These are phyloP conservation scores for Molorchus minor DNA, from an alignment of 2,888 invertebrate species.

Conservation along the genomic window DNA sequence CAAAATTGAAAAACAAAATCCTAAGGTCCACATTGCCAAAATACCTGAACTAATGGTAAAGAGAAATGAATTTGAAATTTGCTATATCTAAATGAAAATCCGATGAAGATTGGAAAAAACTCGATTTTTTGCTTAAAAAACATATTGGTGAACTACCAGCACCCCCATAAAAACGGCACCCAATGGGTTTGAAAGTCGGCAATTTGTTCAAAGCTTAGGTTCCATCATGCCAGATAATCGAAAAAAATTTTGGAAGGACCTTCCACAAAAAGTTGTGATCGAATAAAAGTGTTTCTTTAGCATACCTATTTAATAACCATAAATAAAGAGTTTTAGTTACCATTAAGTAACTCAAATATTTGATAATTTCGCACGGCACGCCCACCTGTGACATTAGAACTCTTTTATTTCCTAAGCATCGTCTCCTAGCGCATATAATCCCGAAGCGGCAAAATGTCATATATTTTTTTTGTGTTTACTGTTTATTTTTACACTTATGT, in stretches of 20 bases:
- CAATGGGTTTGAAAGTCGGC: slow-evolving; percentile 17
- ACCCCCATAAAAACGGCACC: slow-evolving; percentile 10
- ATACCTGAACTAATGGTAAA: slow-evolving; percentile 9
- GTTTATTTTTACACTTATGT: too few relatives aligned
- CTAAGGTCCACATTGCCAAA: slow-evolving; percentile 9
- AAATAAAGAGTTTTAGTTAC: too few relatives aligned
- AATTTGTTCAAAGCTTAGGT: slow-evolving; percentile 10
- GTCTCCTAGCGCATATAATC: too few relatives aligned
- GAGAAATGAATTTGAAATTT: slow-evolving; percentile 15
- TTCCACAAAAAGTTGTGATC: slow-evolving; percentile 10
- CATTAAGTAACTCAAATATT: too few relatives aligned
- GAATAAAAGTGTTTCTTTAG: slow-evolving; percentile 15
- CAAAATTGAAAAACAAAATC: not conserved
- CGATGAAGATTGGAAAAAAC: slow-evolving; percentile 11
- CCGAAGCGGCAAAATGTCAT: too few relatives aligned
- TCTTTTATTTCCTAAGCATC: too few relatives aligned
- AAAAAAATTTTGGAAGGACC: slow-evolving; percentile 7
- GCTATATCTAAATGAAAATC: slow-evolving; percentile 1
- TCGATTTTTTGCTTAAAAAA: slow-evolving; percentile 16
- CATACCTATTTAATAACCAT: too few relatives aligned
- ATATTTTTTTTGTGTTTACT: too few relatives aligned
- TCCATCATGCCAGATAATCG: slow-evolving; percentile 6
- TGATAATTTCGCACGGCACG: too few relatives aligned
- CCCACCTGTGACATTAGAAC: too few relatives aligned
- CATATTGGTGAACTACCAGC: slow-evolving; percentile 7